Percentiles rank a stretch among this genome's conserved stretches.
phyloP scores from a whole-genome alignment of 2,888 invertebrate species.

The Dryomyza anilis region DNA sequence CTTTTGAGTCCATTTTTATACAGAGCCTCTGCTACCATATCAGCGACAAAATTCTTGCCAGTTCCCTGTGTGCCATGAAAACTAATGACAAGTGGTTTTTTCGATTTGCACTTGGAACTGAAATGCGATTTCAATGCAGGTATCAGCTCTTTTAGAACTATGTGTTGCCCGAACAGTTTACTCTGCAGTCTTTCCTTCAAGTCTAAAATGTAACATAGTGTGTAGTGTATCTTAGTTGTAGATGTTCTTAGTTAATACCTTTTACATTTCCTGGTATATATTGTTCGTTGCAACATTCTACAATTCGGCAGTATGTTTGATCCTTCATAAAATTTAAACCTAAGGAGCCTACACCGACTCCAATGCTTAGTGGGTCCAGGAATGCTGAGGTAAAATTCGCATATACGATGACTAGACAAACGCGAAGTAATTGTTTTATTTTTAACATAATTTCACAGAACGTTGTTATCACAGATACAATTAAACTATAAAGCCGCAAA shows the following conservation, averaged over 20 bases:
- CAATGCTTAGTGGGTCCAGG: conserved; percentile 46
- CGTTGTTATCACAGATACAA: no score
- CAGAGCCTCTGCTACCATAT: conserved; percentile 72
- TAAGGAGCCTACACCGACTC: conserved; percentile 34
- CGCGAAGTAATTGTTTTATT: no score
- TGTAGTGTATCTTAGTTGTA: neutral
- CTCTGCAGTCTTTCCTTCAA: conserved; percentile 62
- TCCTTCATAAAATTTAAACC: conserved; percentile 44
- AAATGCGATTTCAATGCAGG: conserved; percentile 73
- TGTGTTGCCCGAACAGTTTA: conserved; percentile 79
- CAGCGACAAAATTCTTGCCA: conserved; percentile 88
- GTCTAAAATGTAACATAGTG: conserved; percentile 58
- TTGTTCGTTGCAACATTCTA: conserved; percentile 68
- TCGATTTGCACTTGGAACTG: conserved; percentile 51
- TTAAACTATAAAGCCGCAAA: no score
- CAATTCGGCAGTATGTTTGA: conserved; percentile 60
- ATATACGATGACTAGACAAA: no score
- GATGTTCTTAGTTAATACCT: conserved; percentile 63
- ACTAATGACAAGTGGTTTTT: conserved; percentile 87
- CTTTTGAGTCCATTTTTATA: conserved; percentile 75
- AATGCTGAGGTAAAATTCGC: no score
- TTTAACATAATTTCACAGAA: no score
- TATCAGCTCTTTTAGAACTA: conserved; percentile 73
- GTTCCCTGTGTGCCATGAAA: conserved; percentile 94
- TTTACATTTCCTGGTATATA: conserved; percentile 65